These are phyloP conservation scores for Apis florea DNA, from an alignment of 1,140 invertebrate genomes.

Conservation along the genomic window DNA sequence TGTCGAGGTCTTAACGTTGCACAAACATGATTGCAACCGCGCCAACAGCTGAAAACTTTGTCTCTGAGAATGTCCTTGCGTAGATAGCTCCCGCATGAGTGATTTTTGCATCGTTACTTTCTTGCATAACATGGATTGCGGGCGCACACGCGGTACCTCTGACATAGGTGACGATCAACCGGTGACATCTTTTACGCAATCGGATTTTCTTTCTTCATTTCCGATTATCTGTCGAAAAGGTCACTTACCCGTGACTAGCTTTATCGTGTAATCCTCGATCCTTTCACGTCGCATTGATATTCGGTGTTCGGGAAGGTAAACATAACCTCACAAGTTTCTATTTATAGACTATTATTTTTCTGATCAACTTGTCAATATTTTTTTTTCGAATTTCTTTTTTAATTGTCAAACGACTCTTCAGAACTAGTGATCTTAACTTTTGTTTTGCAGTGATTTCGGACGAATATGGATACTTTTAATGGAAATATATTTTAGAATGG, in stretches of 20 bases:
- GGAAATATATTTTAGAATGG: background rate
- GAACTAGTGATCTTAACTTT: too few relatives aligned
- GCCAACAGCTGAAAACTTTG: slow-evolving; percentile 49
- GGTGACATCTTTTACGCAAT: slow-evolving; percentile 67
- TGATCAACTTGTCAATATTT: background rate
- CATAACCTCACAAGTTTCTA: background rate
- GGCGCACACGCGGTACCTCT: slow-evolving; percentile 15
- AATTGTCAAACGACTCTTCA: background rate
- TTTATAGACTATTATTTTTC: background rate
- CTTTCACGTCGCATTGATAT: slow-evolving; percentile 20
- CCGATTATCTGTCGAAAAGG: slow-evolving; percentile 57
- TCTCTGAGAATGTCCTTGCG: slow-evolving; percentile 65
- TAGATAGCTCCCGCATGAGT: slow-evolving; percentile 65
- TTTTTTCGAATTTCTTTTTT: background rate
- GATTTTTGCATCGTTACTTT: slow-evolving; percentile 65
- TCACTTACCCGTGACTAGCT: slow-evolving; percentile 45
- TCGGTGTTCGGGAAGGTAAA: background rate
- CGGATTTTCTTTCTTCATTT: slow-evolving; percentile 49
- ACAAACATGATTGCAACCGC: slow-evolving; percentile 46
- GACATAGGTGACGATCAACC: slow-evolving; percentile 56
- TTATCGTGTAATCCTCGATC: background rate
- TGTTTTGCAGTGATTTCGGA: too few relatives aligned
- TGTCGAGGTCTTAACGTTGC: slow-evolving; percentile 64
- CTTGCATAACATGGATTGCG: slow-evolving; percentile 58
- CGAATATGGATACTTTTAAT: background rate